phyloP scores from a whole-genome alignment of 2,888 invertebrate species.

The Piscicola geometra region DNA sequence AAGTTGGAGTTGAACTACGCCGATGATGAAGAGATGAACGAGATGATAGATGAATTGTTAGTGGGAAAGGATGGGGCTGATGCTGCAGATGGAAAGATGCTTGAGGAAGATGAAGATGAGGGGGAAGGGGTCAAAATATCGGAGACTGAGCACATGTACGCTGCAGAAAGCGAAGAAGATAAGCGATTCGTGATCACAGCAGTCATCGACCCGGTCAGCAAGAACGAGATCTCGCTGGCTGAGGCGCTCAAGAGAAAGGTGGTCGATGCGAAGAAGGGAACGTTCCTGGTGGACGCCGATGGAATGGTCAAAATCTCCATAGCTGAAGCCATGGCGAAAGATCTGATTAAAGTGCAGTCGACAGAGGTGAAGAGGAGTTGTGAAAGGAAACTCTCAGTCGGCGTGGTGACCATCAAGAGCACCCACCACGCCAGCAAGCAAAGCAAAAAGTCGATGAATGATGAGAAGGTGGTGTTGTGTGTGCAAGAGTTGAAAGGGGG shows the following conservation, averaged over 20 bases:
- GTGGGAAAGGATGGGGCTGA: neutral
- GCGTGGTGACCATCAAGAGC: slow-evolving; percentile 40
- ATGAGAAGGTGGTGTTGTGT: neutral
- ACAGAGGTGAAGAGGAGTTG: slow-evolving; percentile 47
- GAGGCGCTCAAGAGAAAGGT: slow-evolving; percentile 41
- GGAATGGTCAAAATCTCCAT: slow-evolving; percentile 39
- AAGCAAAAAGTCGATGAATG: neutral
- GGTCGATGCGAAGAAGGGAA: slow-evolving; percentile 37
- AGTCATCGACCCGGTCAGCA: slow-evolving; percentile 40
- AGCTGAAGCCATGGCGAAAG: slow-evolving; percentile 45
- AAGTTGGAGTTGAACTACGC: neutral
- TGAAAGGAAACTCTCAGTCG: slow-evolving; percentile 48
- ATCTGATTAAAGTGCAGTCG: slow-evolving; percentile 49
- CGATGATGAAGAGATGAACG: neutral
- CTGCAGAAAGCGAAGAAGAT: slow-evolving; percentile 35
- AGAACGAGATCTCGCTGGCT: slow-evolving; percentile 39
- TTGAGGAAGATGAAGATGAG: neutral
- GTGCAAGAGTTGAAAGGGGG: slow-evolving; percentile 38
- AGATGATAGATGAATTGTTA: neutral
- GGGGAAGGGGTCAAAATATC: slow-evolving; percentile 23
- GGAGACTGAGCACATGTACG: slow-evolving; percentile 40
- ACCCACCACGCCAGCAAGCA: slow-evolving; percentile 21
- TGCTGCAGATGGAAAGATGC: neutral
- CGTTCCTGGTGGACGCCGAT: slow-evolving; percentile 38
- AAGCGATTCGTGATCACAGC: slow-evolving; percentile 39